These are phyloP conservation scores for Chelonus insularis DNA, from an alignment of 1,140 invertebrate genomes.

Conservation along the genomic window DNA sequence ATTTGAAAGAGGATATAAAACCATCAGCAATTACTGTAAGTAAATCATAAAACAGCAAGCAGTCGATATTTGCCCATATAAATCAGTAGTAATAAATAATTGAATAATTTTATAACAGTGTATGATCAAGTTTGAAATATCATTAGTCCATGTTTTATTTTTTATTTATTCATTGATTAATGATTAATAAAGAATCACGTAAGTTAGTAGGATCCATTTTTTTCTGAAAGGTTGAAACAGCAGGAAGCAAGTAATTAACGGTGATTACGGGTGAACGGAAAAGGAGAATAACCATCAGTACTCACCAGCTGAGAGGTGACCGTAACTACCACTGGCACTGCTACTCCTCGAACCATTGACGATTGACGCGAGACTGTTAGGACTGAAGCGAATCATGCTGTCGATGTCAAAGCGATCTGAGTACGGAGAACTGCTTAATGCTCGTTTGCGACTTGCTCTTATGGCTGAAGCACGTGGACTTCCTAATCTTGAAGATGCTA, in stretches of 20 bases:
- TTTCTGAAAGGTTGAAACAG: no score
- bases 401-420: slow-evolving; percentile 93
- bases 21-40: no score
- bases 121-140: no score
- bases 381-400: slow-evolving; percentile 93
- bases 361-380: slow-evolving; percentile 88
- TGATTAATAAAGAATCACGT: no score
- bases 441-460: slow-evolving; percentile 82
- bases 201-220: slow-evolving; percentile 40
- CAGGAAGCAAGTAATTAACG: slow-evolving; percentile 11
- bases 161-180: no score
- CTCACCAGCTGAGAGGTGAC: slow-evolving; percentile 86
- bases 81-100: no score
- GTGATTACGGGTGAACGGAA: slow-evolving; percentile 1
- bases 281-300: slow-evolving; percentile 23
- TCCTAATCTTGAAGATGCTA: slow-evolving; percentile 72
- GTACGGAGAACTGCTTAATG: slow-evolving; percentile 91
- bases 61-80: no score
- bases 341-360: slow-evolving; percentile 85
- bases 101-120: no score
- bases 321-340: slow-evolving; percentile 89
- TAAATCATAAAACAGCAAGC: no score
- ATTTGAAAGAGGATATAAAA: no score
- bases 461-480: slow-evolving; percentile 67
- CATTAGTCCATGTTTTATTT: no score